Evolutionary conservation across 2,888 invertebrate genomes (phyloP).

Genomic region (Callimorpha dominula): DNA sequence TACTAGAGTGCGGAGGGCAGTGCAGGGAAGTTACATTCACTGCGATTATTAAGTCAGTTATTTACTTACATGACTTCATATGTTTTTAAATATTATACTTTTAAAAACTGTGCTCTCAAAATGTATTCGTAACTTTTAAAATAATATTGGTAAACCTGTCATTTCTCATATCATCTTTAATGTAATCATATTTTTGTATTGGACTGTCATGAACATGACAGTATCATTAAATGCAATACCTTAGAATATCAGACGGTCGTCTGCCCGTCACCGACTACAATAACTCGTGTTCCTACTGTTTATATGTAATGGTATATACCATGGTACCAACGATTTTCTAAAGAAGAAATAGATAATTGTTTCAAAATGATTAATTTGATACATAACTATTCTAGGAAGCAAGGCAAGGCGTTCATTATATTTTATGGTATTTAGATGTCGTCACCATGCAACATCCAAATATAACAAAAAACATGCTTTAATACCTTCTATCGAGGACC

Average conservation of each 20-base stretch:
- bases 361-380: background rate
- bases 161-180: background rate
- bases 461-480: background rate
- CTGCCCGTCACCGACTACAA: background rate
- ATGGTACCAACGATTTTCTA: no score
- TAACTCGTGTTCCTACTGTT: background rate
- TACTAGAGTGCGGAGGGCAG: no score
- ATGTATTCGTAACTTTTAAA: background rate
- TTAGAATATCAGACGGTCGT: background rate
- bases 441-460: no score
- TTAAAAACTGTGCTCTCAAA: background rate
- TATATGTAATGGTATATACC: background rate
- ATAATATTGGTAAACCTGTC: background rate
- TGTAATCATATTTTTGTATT: background rate
- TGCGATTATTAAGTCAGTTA: background rate
- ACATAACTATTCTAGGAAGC: background rate
- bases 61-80: background rate
- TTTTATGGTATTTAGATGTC: background rate
- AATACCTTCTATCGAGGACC: rapidly evolving
- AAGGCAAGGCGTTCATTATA: background rate
- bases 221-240: no score
- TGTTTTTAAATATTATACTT: background rate
- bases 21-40: background rate
- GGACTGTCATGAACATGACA: background rate
- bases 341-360: no score